Evolutionary conservation across 2,113 vertebrate genomes (phyloP).

Genomic region (Hystrix brachyura): DNA sequence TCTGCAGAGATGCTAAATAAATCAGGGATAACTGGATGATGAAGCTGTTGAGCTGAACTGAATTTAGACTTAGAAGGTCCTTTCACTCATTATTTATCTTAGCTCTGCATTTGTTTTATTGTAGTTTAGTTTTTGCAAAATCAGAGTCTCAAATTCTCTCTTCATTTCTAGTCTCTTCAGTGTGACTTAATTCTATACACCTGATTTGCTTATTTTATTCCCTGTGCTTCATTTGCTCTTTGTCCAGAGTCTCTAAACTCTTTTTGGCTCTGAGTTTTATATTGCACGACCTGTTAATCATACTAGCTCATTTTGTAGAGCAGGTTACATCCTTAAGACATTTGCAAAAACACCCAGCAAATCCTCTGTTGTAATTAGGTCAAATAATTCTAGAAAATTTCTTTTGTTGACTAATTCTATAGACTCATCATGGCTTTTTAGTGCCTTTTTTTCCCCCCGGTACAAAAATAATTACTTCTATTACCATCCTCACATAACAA

Average conservation of each 20-base stretch:
- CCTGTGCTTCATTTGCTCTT: constrained; percentile 45
- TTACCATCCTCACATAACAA: constrained; percentile 87
- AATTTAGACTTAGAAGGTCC: constrained; percentile 14
- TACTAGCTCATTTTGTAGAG: constrained; percentile 66
- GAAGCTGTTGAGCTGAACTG: neutral
- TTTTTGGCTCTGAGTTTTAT: constrained; percentile 56
- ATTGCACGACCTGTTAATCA: constrained; percentile 75
- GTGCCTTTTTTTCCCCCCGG: constrained; percentile 69
- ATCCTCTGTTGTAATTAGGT: constrained; percentile 84
- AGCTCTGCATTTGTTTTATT: constrained; percentile 42
- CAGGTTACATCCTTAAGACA: constrained; percentile 68
- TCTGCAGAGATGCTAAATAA: constrained; percentile 28
- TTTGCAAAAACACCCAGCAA: constrained; percentile 79
- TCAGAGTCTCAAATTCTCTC: neutral
- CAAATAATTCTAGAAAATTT: constrained; percentile 88
- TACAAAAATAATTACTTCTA: constrained; percentile 87
- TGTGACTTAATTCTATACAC: constrained; percentile 27
- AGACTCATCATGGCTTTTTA: constrained; percentile 83
- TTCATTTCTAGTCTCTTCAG: neutral
- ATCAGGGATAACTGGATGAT: neutral
- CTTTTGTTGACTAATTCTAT: constrained; percentile 86
- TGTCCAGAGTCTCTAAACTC: constrained; percentile 56
- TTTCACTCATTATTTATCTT: neutral
- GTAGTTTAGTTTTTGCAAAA: constrained; percentile 47
- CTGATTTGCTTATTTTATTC: constrained; percentile 51